Conservation (phyloP, 2,797 vertebrate genomes). For the Cryptoprocta ferox region DNA sequence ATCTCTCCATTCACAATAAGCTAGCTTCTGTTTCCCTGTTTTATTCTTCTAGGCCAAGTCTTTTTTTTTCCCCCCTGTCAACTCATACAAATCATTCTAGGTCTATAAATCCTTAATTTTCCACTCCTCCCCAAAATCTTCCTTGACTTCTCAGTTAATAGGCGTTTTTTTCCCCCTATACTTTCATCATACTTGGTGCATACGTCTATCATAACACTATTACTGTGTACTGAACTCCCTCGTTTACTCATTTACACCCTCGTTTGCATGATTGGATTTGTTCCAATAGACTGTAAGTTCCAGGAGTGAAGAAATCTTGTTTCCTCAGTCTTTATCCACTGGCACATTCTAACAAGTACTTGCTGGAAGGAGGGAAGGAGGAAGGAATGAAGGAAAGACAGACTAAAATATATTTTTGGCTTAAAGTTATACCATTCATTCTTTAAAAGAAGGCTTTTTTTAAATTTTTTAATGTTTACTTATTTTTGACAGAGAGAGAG, state of each 20-base stretch:
- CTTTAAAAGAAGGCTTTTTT: too few species aligned
- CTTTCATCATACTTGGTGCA: background rate
- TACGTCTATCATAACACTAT: background rate
- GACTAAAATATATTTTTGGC: background rate
- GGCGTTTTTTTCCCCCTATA: background rate
- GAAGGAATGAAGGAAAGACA: background rate
- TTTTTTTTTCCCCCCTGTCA: background rate
- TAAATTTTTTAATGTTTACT: too few species aligned
- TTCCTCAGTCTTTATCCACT: background rate
- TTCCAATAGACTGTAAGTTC: background rate
- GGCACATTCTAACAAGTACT: background rate
- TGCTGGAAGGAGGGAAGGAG: background rate
- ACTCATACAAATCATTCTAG: background rate
- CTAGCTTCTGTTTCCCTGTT: background rate
- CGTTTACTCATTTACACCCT: background rate
- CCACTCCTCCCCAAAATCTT: background rate
- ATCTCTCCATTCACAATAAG: background rate
- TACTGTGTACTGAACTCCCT: too few species aligned
- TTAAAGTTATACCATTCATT: background rate
- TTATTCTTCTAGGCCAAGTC: background rate
- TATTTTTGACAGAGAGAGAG: too few species aligned
- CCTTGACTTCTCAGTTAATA: background rate
- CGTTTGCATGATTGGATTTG: background rate
- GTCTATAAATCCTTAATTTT: background rate
- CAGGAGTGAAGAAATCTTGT: background rate